These are phyloP conservation scores for Thymallus thymallus DNA, from an alignment of 2,113 vertebrate species.

Conservation along the genomic window DNA sequence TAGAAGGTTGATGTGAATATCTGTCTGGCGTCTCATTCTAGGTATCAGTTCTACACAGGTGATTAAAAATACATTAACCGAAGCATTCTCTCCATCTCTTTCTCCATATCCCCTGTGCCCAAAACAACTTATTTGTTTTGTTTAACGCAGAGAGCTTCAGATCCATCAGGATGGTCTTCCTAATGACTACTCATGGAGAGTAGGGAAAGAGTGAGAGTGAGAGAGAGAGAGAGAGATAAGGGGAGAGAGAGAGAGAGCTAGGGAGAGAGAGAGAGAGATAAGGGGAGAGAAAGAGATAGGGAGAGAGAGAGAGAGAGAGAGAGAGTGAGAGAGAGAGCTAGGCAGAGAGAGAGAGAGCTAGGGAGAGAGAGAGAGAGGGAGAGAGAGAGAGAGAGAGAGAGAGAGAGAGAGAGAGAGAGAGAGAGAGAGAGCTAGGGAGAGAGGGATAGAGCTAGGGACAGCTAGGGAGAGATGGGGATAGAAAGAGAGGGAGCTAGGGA, in stretches of 20 bases:
- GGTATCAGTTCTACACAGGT: too few species aligned
- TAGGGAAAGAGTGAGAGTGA: too few species aligned
- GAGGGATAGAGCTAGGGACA: too few species aligned
- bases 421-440: background rate
- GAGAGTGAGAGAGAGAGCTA: too few species aligned
- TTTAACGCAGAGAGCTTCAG: conserved; percentile 54
- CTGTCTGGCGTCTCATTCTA: too few species aligned
- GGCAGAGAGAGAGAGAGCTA: too few species aligned
- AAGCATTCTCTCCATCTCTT: too few species aligned
- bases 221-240: conserved; percentile 47
- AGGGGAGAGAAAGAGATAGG: too few species aligned
- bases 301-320: conserved; percentile 15
- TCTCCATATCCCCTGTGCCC: conserved; percentile 9
- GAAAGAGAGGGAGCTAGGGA: background rate
- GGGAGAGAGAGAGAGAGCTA: conserved; percentile 36
- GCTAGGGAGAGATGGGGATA: background rate
- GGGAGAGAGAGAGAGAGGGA: background rate
- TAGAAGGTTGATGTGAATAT: too few species aligned
- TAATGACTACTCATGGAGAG: background rate
- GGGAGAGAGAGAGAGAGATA: too few species aligned
- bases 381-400: conserved; percentile 49
- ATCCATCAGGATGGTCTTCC: conserved; percentile 15
- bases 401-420: conserved; percentile 55
- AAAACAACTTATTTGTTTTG: conserved; percentile 65
- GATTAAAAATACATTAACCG: too few species aligned